Evolutionary conservation across 2,797 vertebrate genomes (phyloP).

Genomic region (Odontamblyopus rebecca): DNA sequence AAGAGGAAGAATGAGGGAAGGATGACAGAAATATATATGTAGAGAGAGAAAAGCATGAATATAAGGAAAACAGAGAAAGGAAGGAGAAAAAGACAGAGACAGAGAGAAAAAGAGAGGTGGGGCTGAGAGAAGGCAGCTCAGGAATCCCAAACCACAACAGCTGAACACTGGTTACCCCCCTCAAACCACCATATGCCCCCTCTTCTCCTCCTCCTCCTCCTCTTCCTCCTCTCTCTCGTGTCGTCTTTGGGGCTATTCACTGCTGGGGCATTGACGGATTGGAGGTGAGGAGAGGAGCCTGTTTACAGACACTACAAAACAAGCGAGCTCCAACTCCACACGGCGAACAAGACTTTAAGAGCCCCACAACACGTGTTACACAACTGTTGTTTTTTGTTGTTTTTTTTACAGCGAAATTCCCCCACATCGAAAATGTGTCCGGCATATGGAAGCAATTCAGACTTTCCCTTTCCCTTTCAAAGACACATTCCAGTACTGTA

Average conservation of each 20-base stretch:
- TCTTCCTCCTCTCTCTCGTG: conserved; percentile 49
- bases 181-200: conserved; percentile 37
- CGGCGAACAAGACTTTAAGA: conserved; percentile 34
- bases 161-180: conserved; percentile 43
- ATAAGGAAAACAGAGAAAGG: background rate
- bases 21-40: no score
- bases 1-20: no score
- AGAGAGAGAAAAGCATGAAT: background rate
- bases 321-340: conserved; percentile 49
- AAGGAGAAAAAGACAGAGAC: no score
- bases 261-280: conserved; percentile 57
- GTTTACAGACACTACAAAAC: conserved; percentile 53
- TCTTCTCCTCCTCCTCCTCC: conserved; percentile 23
- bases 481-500: conserved; percentile 12
- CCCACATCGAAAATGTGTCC: conserved; percentile 28
- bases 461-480: conserved; percentile 26
- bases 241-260: conserved; percentile 58
- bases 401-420: background rate
- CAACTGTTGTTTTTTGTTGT: conserved; percentile 21
- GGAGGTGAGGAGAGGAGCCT: conserved; percentile 30
- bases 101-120: background rate
- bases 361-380: conserved; percentile 36
- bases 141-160: conserved; percentile 65
- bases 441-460: conserved; percentile 30
- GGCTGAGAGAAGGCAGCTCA: conserved; percentile 6